Conservation (phyloP, 2,888 invertebrate species). For the Pollenia griseotomentosa region DNA sequence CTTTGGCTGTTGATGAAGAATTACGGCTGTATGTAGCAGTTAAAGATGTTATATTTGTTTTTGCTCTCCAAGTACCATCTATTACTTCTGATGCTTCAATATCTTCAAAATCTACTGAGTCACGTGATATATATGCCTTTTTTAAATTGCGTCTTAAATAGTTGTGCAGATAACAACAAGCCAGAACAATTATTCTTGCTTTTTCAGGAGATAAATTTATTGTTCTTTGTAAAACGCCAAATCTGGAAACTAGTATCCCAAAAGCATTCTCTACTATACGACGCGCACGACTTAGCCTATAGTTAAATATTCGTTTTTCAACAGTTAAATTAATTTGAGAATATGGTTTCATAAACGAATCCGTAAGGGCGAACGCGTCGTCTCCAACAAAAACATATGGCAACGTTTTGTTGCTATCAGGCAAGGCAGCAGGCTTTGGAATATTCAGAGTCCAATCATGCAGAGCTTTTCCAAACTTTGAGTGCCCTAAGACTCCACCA, state of each 20-base stretch:
- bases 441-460: not conserved
- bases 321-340: not conserved
- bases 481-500: conserved; percentile 6
- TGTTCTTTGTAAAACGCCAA: conserved; percentile 17
- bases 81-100: not conserved
- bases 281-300: conserved; percentile 15
- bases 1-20: not conserved
- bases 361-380: not conserved
- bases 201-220: conserved; percentile 13
- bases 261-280: conserved; percentile 32
- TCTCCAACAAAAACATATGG: conserved; percentile 20
- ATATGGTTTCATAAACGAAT: conserved; percentile 26
- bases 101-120: not conserved
- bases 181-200: conserved; percentile 17
- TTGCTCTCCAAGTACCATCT: conserved; percentile 2
- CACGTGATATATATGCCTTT: not conserved
- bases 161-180: conserved; percentile 50
- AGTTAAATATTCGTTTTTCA: conserved; percentile 34
- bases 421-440: conserved; percentile 2
- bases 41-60: not conserved
- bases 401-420: conserved; percentile 4
- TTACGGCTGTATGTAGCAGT: not conserved
- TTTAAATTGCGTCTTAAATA: conserved; percentile 14
- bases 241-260: conserved; percentile 21
- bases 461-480: not conserved